Conservation (phyloP, 2,888 invertebrate genomes). For the Euphydryas editha region DNA sequence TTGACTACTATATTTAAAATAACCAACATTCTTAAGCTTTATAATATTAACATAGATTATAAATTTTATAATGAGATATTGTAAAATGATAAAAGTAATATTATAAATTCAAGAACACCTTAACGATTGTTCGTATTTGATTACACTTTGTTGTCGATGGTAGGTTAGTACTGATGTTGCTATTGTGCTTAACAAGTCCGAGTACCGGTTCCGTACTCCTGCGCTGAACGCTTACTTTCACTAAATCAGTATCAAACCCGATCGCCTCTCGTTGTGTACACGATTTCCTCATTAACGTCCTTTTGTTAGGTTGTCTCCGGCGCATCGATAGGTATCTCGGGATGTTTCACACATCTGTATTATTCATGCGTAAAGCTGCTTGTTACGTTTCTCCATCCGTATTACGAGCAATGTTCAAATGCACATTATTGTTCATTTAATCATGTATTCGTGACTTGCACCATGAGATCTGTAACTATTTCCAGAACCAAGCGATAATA, state of each 20-base stretch:
- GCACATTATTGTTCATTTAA: neutral
- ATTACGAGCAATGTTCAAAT: neutral
- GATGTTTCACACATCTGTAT: constrained; percentile 19
- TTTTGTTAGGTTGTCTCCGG: constrained; percentile 66
- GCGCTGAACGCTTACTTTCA: constrained; percentile 67
- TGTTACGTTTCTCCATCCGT: neutral
- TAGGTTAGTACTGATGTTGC: constrained; percentile 16
- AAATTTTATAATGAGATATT: too few species aligned
- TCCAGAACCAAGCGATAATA: neutral
- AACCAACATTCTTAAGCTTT: too few species aligned
- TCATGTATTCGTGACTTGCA: neutral
- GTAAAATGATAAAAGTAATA: neutral
- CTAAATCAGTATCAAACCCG: constrained; percentile 64
- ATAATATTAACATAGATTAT: too few species aligned
- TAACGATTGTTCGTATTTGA: neutral
- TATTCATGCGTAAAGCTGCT: constrained; percentile 8
- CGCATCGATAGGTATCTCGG: constrained; percentile 21
- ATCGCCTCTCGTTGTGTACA: constrained; percentile 60
- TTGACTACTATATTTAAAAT: too few species aligned
- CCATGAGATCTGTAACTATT: neutral
- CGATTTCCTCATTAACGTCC: constrained; percentile 77
- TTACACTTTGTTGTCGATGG: constrained; percentile 33
- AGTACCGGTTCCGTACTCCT: constrained; percentile 40
- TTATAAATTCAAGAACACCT: neutral
- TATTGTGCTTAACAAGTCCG: constrained; percentile 38